These are phyloP conservation scores for Drosophila nigromelanica DNA, from an alignment of 1,140 invertebrate species.

Conservation along the genomic window DNA sequence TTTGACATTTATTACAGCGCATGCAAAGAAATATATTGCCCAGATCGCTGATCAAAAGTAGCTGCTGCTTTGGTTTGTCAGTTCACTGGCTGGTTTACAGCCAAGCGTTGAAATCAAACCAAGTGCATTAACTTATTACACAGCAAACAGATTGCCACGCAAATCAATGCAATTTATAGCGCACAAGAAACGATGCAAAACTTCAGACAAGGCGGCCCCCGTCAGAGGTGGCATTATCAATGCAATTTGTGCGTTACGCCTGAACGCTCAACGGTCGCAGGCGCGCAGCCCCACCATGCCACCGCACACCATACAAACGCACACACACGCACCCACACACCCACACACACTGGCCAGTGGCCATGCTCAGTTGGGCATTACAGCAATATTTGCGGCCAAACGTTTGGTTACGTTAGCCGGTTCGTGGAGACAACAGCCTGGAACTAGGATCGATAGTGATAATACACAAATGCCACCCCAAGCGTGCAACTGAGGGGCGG, in stretches of 20 bases:
- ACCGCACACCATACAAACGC: background rate
- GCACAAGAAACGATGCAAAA: conserved; percentile 57
- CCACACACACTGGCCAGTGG: background rate
- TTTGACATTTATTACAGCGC: conserved; percentile 4
- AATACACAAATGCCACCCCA: conserved; percentile 51
- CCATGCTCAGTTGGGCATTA: conserved; percentile 24
- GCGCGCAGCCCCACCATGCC: background rate
- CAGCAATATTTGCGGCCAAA: conserved; percentile 20
- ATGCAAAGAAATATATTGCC: background rate
- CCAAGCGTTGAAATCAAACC: conserved; percentile 63
- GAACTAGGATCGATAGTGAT: conserved; percentile 15
- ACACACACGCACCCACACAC: background rate
- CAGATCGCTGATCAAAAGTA: background rate
- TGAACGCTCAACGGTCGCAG: conserved; percentile 29
- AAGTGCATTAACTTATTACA: conserved; percentile 80
- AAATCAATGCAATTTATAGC: conserved; percentile 68
- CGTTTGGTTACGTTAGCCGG: background rate
- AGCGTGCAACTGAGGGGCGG: background rate
- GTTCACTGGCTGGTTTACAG: conserved; percentile 9
- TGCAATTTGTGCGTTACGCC: conserved; percentile 69
- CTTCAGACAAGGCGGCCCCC: background rate
- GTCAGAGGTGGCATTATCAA: conserved; percentile 58
- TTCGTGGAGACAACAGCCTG: background rate
- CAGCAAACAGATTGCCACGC: conserved; percentile 73
- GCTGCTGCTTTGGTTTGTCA: background rate